Conservation (phyloP, 2,888 invertebrate genomes). For the Drosophila putrida region DNA sequence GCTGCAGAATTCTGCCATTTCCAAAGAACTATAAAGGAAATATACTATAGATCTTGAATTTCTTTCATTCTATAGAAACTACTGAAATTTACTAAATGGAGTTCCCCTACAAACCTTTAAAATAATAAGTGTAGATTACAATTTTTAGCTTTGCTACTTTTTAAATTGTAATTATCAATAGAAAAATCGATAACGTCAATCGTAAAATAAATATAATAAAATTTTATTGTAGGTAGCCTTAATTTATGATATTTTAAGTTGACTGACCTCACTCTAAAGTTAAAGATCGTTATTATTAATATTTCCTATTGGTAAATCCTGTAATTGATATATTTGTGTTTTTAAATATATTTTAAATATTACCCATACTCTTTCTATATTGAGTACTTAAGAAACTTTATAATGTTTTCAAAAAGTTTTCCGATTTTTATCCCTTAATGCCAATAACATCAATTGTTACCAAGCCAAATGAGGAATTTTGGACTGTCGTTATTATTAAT, state of each 20-base stretch:
- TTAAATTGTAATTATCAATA: conserved; percentile 11
- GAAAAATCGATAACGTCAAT: conserved; percentile 9
- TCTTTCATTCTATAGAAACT: background rate
- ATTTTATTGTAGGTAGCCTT: conserved; percentile 17
- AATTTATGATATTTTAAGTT: background rate
- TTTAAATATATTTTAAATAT: too few species aligned
- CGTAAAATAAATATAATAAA: conserved; percentile 1
- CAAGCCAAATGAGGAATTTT: conserved; percentile 6
- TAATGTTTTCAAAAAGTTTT: background rate
- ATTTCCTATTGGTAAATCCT: too few species aligned
- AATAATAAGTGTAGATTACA: conserved; percentile 2
- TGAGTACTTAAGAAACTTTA: background rate
- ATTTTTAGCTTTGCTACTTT: background rate
- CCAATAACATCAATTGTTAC: conserved; percentile 4
- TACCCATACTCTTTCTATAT: background rate
- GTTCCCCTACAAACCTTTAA: background rate
- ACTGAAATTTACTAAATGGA: background rate
- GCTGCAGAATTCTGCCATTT: background rate
- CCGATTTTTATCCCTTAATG: background rate
- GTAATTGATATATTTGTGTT: too few species aligned
- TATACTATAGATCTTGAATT: background rate
- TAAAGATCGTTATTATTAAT: background rate
- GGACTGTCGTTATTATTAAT: conserved; percentile 6
- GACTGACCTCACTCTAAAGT: background rate
- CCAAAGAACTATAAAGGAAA: background rate